phyloP scores from a whole-genome alignment of 2,888 invertebrate species.

The Cephus spinipes region DNA sequence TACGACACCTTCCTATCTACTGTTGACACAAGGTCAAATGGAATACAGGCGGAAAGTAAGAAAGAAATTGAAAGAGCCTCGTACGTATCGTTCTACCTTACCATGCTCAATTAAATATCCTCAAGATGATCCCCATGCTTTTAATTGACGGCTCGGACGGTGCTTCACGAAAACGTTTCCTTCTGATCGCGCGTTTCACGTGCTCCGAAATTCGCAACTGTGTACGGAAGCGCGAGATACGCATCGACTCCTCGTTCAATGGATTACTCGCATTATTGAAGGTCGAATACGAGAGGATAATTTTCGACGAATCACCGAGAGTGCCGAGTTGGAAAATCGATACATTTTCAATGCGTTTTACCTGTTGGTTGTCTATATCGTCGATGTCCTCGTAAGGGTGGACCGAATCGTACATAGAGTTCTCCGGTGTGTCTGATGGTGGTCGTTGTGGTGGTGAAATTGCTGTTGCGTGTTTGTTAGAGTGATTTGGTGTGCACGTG shows the following conservation, averaged over 20 bases:
- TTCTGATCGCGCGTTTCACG: background rate
- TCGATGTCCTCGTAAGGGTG: conserved; percentile 30
- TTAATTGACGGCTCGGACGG: conserved; percentile 9
- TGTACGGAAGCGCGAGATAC: background rate
- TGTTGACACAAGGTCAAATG: background rate
- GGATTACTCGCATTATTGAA: background rate
- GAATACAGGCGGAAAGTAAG: background rate
- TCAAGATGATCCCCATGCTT: conserved; percentile 33
- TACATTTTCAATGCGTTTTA: conserved; percentile 22
- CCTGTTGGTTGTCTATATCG: conserved; percentile 32
- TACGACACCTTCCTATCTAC: background rate
- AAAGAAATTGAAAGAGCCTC: conserved; percentile 1
- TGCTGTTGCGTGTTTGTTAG: conserved; percentile 13
- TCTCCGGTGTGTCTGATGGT: conserved; percentile 24
- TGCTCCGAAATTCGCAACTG: background rate
- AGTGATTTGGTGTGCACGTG: conserved; percentile 9
- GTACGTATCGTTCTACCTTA: conserved; percentile 26
- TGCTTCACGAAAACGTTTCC: background rate
- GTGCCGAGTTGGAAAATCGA: background rate
- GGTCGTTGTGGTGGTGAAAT: conserved; percentile 7
- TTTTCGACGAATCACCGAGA: background rate
- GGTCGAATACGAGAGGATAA: background rate
- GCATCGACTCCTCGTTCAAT: background rate
- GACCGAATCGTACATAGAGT: conserved; percentile 21
- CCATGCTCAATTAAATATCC: conserved; percentile 29